Evolutionary conservation across 2,113 vertebrate species (phyloP), one percentile per base, ranked within the genome.

Genomic region (Castor canadensis): DNA sequence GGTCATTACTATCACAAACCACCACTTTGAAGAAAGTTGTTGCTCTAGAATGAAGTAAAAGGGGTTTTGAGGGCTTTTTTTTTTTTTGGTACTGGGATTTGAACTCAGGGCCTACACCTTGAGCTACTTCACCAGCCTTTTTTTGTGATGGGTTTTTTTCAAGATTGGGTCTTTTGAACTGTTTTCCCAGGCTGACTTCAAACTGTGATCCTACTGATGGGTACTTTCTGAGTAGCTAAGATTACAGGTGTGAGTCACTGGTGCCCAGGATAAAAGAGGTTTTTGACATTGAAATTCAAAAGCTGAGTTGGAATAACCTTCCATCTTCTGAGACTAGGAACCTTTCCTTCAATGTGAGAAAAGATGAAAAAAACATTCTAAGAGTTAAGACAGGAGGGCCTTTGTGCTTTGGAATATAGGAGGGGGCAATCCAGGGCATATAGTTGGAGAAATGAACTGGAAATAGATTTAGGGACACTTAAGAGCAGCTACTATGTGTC

Each of bases 381-480:
- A 10, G 54, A 87, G 26, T 4, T 62, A 22, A 93, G 69, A 49
- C 40, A 75, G 9, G 32, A 3, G 7, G 3, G 9, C 5, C 0
- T 28, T 17, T 13, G 16, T 79, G 64, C 12, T 67, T 94, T 82
- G 32, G 13, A 10, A 11, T 17, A 5, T 69, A 8, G 11, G 22
- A 24, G 1, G 45, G 35, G 28, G 73, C 26, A 22, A 26, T 73
- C 20, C 30, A 47, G 40, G 79, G 15, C 71, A 6, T 35, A 10
- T 15, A 35, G 26, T 52, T 15, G 5, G 40, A 28, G 28, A 35
- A 3, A 15, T 6, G n/a, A 89, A 40, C 11, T 26, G 0, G 0
- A 60, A 45, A 38, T 17, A 69, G 43, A 49, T 47, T 67, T 35
- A 35, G 45, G 60, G 66, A 76, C 16, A 62, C 24, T 75, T 62